Base-by-base conservation (phyloP, 2,888 invertebrate genomes). In the Merodon equestris region DNA sequence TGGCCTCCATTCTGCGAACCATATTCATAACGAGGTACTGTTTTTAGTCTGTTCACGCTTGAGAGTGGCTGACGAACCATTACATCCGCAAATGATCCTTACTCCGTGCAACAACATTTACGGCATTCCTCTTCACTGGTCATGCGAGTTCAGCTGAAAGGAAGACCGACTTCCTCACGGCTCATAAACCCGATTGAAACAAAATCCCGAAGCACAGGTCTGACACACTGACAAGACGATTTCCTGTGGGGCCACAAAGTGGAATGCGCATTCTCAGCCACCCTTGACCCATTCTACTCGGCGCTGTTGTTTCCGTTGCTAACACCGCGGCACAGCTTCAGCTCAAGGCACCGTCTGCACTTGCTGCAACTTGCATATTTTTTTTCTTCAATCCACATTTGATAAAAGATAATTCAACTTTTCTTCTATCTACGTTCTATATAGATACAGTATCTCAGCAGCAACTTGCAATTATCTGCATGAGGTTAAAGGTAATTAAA, bases 401-500 rank as follows among this genome's bases (percentile, higher is more conserved):
- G 38, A 45, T 12, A 9, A 47, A 40, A 40, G 14, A 19, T n/a
- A 40, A 50, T 34, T 63, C 19, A 1, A 38, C 34, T 51, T 54
- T 53, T 53, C 56, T 58, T 61, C 51, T 57, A 70, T 61, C 56
- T 56, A 67, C 48, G 48, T 67, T 79, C 73, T 68, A 73, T 57
- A 44, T 38, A 27, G 27, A 27, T 27, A 27, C 3, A 27, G 27
- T 27, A 27, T 27, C 27, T 27, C 7, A 27, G 18, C 9, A 54
- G 38, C 40, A 45, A 51, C 73, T n/a, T 53, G 68, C 74, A 79
- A 79, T 79, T 79, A 74, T 68, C 79, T 70, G 63, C 74, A 70
- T 74, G 79, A 74, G 79, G 79, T 79, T 79, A 79, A 79, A 79
- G 79, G 79, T 79, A 79, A 79, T 79, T 79, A 79, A 79, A 79